These are phyloP conservation scores for Eubasilissa regina DNA, from an alignment of 1,140 invertebrate species.

Conservation along the genomic window DNA sequence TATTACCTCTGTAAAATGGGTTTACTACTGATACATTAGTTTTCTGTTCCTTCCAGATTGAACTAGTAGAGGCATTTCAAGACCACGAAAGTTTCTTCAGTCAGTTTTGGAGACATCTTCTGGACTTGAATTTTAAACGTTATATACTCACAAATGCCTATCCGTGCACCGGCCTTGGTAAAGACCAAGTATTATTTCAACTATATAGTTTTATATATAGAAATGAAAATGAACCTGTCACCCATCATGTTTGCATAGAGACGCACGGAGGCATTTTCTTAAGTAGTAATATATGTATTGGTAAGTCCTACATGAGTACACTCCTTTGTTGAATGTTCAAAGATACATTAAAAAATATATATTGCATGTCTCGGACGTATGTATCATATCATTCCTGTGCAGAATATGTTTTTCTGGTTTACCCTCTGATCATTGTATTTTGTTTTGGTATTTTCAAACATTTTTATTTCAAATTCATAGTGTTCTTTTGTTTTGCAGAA, in stretches of 20 bases:
- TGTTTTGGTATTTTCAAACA: no score
- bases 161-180: not conserved
- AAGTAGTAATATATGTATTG: conserved; percentile 13
- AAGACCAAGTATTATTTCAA: conserved; percentile 9
- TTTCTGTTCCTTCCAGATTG: conserved; percentile 22
- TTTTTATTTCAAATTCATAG: no score
- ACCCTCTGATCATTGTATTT: no score
- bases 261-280: conserved; percentile 17
- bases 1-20: not conserved
- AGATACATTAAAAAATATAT: no score
- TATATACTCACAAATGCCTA: not conserved
- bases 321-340: no score
- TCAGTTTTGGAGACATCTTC: conserved; percentile 10
- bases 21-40: not conserved
- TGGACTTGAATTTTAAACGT: conserved; percentile 1
- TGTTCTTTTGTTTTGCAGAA: no score
- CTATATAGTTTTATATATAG: not conserved
- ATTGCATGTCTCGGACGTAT: no score
- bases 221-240: conserved; percentile 3
- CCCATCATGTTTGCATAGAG: conserved; percentile 35
- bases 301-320: not conserved
- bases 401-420: no score
- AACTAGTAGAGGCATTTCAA: not conserved
- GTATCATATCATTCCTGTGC: no score
- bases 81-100: conserved; percentile 3